Evolutionary conservation across 2,797 vertebrate genomes (phyloP), one percentile per base, ranked within the genome.

Genomic region (Xenops minutus): DNA sequence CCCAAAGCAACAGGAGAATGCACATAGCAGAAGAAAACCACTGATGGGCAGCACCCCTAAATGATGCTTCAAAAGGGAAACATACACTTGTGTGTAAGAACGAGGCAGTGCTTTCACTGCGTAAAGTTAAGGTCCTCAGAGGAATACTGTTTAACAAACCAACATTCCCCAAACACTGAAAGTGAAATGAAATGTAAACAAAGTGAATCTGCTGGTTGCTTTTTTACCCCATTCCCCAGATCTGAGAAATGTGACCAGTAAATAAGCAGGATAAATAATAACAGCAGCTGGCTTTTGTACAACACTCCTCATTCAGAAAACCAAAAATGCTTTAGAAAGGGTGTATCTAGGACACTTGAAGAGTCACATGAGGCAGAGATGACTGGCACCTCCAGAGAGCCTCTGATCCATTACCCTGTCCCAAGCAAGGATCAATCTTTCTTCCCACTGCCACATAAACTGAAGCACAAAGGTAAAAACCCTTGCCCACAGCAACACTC

Each of bases 201-300:
- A 83, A 92, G 54, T 81, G 68, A 89, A 84, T 58, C 66, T 88
- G 76, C 59, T 90, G 89, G 62, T 54, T 77, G 48, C n/a, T 58
- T 59, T 66, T 91, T 88, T 69, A 64, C 41, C 5, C 41, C 61
- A 54, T 71, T 72, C 55, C 69, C 29, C 59, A 79, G 59, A 48
- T 71, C 55, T 3, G 23, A 93, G 48, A 86, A 81, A 86, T 78
- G 85, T 69, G 77, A 71, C 91, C 88, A 82, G 93, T 82, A 96
- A 96, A 86, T 56, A 76, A 88, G 84, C 14, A 86, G 67, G 67
- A 87, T 34, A 92, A 94, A 86, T 82, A 92, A 89, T 64, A 85
- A 87, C 91, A 92, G 58, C 93, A 96, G 82, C 85, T 96, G 94
- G 80, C 49, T 91, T 94, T 75, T 68, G 73, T 89, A 63, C 69